Percentiles rank a stretch among this genome's conserved stretches.
phyloP scores from a whole-genome alignment of 2,888 invertebrate genomes.

The Lasioglossum leucozonium region DNA sequence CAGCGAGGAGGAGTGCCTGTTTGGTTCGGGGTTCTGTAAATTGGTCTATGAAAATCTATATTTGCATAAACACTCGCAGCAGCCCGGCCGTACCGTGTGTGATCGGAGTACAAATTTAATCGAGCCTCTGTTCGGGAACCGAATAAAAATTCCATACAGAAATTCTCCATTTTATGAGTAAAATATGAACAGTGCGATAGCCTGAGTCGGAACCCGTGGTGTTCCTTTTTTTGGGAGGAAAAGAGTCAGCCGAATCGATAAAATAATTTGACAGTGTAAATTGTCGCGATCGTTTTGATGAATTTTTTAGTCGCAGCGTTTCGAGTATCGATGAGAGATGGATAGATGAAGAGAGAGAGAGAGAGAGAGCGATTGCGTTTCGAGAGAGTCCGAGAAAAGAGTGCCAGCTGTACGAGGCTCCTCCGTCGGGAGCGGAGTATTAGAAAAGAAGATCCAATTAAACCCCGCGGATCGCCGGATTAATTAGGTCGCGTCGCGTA shows the following conservation, averaged over 20 bases:
- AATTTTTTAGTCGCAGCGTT: not conserved
- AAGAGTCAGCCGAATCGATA: not conserved
- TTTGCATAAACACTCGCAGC: slow-evolving; percentile 5
- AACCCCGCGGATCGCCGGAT: slow-evolving; percentile 29
- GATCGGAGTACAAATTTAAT: slow-evolving; percentile 11
- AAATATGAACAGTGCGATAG: slow-evolving; percentile 10
- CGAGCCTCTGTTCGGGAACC: not conserved
- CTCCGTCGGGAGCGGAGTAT: not conserved
- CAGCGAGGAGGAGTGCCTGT: not conserved
- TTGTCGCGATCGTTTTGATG: slow-evolving; percentile 4
- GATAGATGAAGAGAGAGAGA: not conserved
- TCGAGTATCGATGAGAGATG: not conserved
- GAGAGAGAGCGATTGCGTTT: not conserved
- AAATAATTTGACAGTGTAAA: slow-evolving; percentile 16
- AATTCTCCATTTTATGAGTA: not conserved
- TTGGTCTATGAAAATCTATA: slow-evolving; percentile 11
- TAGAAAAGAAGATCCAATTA: slow-evolving; percentile 39
- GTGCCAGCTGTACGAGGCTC: not conserved
- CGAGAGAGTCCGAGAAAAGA: slow-evolving; percentile 5
- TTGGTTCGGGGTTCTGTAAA: slow-evolving; percentile 6
- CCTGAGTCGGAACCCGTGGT: not conserved
- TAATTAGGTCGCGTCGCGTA: slow-evolving; percentile 56
- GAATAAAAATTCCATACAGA: slow-evolving; percentile 11
- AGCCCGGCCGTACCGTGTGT: not conserved
- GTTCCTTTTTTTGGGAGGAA: not conserved